These are phyloP conservation scores for Sylvietta virens DNA, from an alignment of 2,113 vertebrate genomes.

Conservation along the genomic window DNA sequence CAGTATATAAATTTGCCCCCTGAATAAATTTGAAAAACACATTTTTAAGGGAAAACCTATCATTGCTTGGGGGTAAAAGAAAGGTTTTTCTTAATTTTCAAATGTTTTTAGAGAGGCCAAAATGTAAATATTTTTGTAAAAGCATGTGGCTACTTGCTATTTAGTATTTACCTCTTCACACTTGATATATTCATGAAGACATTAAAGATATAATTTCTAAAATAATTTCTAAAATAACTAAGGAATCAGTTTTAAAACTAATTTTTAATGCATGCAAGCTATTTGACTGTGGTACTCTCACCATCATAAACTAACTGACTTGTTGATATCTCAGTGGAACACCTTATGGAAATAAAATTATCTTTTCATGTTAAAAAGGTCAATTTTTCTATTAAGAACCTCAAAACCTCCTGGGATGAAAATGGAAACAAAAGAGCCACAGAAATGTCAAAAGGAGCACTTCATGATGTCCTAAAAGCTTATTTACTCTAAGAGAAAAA, in stretches of 20 bases:
- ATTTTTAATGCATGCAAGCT: background rate
- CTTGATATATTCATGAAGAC: background rate
- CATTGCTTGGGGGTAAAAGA: background rate
- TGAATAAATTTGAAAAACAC: background rate
- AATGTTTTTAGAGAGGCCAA: background rate
- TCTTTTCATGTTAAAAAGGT: background rate
- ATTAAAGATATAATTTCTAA: background rate
- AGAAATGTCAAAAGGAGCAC: background rate
- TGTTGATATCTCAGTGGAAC: background rate
- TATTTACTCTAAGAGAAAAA: conserved; percentile 18
- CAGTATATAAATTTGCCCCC: accelerated
- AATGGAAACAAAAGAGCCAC: conserved; percentile 6
- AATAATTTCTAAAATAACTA: background rate
- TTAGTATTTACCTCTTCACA: background rate
- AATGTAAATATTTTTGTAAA: background rate
- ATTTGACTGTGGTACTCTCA: background rate
- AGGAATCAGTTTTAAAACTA: background rate
- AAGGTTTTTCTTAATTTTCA: background rate
- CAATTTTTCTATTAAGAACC: background rate
- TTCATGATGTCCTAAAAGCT: background rate
- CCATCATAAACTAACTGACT: background rate
- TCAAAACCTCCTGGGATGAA: background rate
- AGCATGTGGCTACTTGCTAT: background rate
- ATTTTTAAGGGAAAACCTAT: background rate
- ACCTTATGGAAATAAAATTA: background rate